phyloP scores from a whole-genome alignment of 2,113 vertebrate species.

The Apaloderma vittatum region DNA sequence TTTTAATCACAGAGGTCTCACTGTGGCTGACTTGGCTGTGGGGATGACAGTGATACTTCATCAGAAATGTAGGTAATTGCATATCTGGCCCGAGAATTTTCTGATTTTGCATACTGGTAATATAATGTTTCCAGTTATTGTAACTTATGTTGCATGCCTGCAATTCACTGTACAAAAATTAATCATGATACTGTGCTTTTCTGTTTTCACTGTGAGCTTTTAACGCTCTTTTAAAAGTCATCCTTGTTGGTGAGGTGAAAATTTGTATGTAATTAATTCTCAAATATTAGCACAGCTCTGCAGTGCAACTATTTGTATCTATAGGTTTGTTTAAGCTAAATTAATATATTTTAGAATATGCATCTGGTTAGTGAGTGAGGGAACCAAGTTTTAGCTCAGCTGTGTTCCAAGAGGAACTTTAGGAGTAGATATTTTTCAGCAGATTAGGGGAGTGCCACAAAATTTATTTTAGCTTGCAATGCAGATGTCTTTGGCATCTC shows the following conservation, averaged over 20 bases:
- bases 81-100: background rate
- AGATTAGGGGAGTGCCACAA: background rate
- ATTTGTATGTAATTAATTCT: background rate
- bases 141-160: background rate
- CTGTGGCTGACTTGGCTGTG: background rate
- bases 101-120: background rate
- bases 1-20: background rate
- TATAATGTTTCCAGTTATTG: background rate
- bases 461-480: background rate
- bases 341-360: background rate
- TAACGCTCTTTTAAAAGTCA: background rate
- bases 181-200: background rate
- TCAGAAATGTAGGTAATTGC: background rate
- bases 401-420: background rate
- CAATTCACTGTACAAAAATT: background rate
- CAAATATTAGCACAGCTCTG: background rate
- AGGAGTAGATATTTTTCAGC: background rate
- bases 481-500: background rate
- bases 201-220: background rate
- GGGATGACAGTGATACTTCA: background rate
- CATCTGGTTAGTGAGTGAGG: background rate
- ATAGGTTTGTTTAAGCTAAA: background rate
- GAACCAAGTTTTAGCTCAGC: background rate
- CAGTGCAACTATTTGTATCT: background rate
- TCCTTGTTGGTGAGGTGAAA: background rate